Conservation (phyloP, 2,797 vertebrate genomes). For the Phyllotis vaccarum region DNA sequence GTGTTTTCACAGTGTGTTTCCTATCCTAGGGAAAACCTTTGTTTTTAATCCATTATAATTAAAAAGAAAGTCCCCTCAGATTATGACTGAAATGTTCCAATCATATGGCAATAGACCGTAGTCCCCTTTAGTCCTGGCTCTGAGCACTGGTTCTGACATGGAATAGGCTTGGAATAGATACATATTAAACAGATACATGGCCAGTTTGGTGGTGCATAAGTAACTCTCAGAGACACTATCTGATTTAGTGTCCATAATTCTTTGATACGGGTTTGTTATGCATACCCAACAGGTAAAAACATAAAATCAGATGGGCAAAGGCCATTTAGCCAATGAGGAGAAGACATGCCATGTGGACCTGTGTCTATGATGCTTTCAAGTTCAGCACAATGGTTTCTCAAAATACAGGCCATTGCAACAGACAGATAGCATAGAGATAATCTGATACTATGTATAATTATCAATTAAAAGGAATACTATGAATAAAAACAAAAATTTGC, state of each 20-base stretch:
- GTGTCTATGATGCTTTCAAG: constrained; percentile 14
- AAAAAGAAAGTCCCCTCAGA: background rate
- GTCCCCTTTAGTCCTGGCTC: background rate
- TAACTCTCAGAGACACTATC: constrained; percentile 42
- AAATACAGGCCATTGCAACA: constrained; percentile 22
- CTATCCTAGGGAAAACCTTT: background rate
- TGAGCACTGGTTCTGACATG: background rate
- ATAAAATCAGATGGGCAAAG: background rate
- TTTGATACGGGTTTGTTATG: background rate
- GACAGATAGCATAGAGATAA: constrained; percentile 21
- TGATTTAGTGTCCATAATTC: background rate
- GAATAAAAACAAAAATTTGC: background rate
- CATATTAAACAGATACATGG: background rate
- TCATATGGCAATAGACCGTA: background rate
- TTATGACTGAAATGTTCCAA: constrained; percentile 20
- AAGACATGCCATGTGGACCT: background rate
- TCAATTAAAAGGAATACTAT: constrained; percentile 4
- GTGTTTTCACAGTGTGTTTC: background rate
- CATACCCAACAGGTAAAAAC: background rate
- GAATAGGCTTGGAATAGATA: constrained; percentile 9
- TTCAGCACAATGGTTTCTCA: background rate
- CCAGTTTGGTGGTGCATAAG: background rate
- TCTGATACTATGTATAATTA: background rate
- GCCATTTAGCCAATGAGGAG: background rate
- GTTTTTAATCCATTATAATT: background rate